phyloP scores from a whole-genome alignment of 2,888 invertebrate species.

The Strigamia transsilvanica region DNA sequence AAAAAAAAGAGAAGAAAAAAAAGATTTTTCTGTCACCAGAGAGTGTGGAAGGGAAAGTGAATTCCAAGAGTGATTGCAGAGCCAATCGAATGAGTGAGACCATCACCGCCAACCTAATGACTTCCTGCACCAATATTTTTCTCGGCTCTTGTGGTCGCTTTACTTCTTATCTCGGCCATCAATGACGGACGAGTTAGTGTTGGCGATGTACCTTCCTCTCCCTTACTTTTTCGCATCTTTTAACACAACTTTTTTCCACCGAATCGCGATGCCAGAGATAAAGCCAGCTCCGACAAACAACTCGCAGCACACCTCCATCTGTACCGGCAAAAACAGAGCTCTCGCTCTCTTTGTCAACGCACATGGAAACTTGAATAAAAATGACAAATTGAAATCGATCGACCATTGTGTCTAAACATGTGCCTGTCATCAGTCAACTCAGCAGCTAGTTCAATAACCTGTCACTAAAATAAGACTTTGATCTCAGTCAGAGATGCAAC shows the following conservation, averaged over 20 bases:
- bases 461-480: slow-evolving; percentile 38
- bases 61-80: slow-evolving; percentile 42
- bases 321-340: neutral
- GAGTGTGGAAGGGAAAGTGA: slow-evolving; percentile 10
- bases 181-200: slow-evolving; percentile 31
- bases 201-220: neutral
- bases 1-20: slow-evolving; percentile 10
- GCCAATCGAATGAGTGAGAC: slow-evolving; percentile 41
- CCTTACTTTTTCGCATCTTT: neutral
- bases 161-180: slow-evolving; percentile 33
- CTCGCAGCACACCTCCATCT: neutral
- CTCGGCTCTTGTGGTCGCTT: slow-evolving; percentile 26
- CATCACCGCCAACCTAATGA: slow-evolving; percentile 41
- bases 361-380: neutral
- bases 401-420: slow-evolving; percentile 3
- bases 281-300: neutral
- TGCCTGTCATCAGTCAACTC: slow-evolving; percentile 35
- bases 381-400: slow-evolving; percentile 29
- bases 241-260: neutral
- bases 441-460: slow-evolving; percentile 27
- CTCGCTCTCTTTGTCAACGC: neutral
- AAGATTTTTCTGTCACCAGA: slow-evolving; percentile 13
- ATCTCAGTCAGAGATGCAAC: slow-evolving; percentile 16
- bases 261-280: slow-evolving; percentile 18
- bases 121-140: slow-evolving; percentile 42